phyloP scores from a whole-genome alignment of 2,113 vertebrate genomes.

The Callithrix jacchus region DNA sequence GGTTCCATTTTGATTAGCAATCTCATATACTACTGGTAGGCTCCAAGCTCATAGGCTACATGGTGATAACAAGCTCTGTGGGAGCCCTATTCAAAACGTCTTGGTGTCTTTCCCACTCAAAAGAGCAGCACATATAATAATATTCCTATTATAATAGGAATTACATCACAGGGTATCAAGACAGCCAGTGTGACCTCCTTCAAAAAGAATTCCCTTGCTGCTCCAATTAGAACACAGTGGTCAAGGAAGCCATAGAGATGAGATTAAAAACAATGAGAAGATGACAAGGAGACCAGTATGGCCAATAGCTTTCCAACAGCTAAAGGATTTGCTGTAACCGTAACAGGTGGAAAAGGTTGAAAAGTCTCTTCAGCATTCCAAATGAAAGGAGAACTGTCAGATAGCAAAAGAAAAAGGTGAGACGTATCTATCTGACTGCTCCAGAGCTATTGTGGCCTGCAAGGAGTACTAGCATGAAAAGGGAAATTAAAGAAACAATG shows the following conservation, averaged over 20 bases:
- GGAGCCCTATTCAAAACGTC: not conserved
- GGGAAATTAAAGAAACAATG: not conserved
- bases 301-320: not conserved
- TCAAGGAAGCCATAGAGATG: constrained; percentile 74
- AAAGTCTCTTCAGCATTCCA: not conserved
- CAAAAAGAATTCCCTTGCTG: constrained; percentile 48
- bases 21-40: not conserved
- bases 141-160: not conserved
- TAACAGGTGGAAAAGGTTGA: not conserved
- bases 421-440: not conserved
- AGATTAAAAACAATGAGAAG: constrained; percentile 64
- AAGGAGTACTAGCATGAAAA: constrained; percentile 12
- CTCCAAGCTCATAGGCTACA: not conserved
- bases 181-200: constrained; percentile 41
- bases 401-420: not conserved
- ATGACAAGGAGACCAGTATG: constrained; percentile 53
- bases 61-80: not conserved
- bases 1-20: constrained; percentile 17
- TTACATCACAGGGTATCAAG: not conserved
- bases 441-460: not conserved
- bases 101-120: not conserved
- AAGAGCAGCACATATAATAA: not conserved
- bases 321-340: constrained; percentile 39
- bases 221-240: constrained; percentile 57
- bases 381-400: constrained; percentile 45